phyloP scores from a whole-genome alignment of 2,113 vertebrate species.

The Lates calcarifer region DNA sequence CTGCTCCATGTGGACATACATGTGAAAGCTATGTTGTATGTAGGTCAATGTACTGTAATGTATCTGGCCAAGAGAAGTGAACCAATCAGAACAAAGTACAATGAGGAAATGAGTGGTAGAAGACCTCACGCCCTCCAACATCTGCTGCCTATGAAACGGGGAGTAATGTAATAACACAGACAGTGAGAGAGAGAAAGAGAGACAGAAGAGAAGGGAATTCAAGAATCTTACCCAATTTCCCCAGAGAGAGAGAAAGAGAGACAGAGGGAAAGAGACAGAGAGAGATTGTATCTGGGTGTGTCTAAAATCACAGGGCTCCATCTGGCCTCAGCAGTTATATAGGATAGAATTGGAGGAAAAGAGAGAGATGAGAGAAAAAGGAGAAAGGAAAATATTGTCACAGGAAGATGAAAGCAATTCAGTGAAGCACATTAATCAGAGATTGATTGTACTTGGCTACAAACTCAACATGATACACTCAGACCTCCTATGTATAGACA shows the following conservation, averaged over 20 bases:
- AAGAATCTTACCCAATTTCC: constrained; percentile 66
- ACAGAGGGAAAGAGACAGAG: constrained; percentile 38
- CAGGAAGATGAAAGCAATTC: constrained; percentile 69
- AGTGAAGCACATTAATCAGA: constrained; percentile 48
- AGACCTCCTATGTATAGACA: not conserved
- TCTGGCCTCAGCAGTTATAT: constrained; percentile 61
- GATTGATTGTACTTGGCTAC: constrained; percentile 56
- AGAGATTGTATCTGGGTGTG: constrained; percentile 76
- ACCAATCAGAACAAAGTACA: constrained; percentile 58
- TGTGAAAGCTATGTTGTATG: constrained; percentile 15
- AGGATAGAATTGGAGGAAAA: constrained; percentile 50
- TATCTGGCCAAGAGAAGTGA: constrained; percentile 9
- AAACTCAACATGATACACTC: constrained; percentile 16
- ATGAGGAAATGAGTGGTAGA: constrained; percentile 68
- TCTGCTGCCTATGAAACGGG: constrained; percentile 73
- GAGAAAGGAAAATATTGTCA: constrained; percentile 64
- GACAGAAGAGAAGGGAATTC: constrained; percentile 57
- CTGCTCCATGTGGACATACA: not conserved
- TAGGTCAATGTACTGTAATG: constrained; percentile 42
- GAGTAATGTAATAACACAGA: constrained; percentile 60
- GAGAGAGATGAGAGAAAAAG: constrained; percentile 36
- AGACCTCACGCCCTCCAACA: constrained; percentile 70
- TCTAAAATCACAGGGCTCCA: constrained; percentile 65
- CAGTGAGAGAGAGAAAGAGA: constrained; percentile 6
- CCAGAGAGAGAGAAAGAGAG: constrained; percentile 45